phyloP scores from a whole-genome alignment of 2,113 vertebrate genomes.

The Nibea albiflora region DNA sequence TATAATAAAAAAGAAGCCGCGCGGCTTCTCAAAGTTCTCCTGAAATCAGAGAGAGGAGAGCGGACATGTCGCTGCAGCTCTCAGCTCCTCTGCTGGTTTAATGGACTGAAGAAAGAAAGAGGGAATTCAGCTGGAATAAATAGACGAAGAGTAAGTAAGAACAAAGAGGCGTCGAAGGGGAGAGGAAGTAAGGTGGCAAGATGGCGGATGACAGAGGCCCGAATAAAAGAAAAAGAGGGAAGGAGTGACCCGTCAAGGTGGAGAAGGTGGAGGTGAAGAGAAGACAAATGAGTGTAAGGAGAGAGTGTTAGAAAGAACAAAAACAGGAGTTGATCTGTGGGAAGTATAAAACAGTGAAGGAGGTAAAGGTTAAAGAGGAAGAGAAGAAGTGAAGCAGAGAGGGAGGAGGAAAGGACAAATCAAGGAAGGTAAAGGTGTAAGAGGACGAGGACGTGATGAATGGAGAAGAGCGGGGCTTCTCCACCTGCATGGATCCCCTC shows the following conservation, averaged over 20 bases:
- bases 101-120: too few relatives aligned
- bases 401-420: background rate
- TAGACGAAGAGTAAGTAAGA: too few relatives aligned
- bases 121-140: background rate
- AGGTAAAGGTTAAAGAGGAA: constrained; percentile 1
- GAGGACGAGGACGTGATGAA: constrained; percentile 30
- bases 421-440: constrained; percentile 35
- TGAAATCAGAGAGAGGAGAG: background rate
- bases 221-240: background rate
- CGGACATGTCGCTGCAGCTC: too few relatives aligned
- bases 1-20: background rate
- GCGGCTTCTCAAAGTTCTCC: background rate
- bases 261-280: too few relatives aligned
- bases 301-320: too few relatives aligned
- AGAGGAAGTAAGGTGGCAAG: too few relatives aligned
- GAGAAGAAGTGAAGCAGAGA: background rate
- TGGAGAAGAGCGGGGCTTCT: constrained; percentile 1
- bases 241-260: background rate
- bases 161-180: background rate
- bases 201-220: background rate
- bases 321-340: too few relatives aligned
- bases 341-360: background rate
- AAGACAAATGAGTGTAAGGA: too few relatives aligned
- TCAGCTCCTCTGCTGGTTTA: background rate
- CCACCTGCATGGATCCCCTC: constrained; percentile 6